Evolutionary conservation across 2,113 vertebrate species (phyloP).

Genomic region (Cacatua alba): DNA sequence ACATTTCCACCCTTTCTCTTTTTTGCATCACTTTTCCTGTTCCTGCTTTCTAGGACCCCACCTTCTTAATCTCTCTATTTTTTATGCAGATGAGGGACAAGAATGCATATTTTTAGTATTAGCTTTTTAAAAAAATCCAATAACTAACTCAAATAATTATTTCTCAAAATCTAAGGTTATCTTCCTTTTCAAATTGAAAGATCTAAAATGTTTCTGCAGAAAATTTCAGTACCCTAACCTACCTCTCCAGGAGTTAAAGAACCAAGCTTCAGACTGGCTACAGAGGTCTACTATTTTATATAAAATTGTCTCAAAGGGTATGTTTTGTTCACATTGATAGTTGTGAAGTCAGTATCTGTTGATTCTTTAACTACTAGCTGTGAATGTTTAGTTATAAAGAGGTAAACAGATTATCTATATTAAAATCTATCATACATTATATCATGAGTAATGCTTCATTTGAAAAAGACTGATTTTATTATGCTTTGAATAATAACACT

Average conservation of each 20-base stretch:
- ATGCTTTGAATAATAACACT: background rate
- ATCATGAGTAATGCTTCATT: background rate
- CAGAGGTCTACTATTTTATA: background rate
- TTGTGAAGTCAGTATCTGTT: background rate
- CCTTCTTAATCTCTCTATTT: background rate
- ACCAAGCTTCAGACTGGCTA: fast-evolving
- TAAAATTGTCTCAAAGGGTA: background rate
- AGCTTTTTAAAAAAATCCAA: background rate
- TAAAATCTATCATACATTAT: background rate
- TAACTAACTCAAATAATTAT: background rate
- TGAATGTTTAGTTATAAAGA: background rate
- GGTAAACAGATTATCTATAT: background rate
- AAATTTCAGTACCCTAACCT: background rate
- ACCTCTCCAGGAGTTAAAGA: background rate
- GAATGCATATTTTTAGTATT: background rate
- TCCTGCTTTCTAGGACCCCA: background rate
- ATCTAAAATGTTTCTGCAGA: background rate
- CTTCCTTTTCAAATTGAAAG: background rate
- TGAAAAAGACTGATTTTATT: background rate
- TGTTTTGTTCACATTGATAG: background rate
- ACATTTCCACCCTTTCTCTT: background rate
- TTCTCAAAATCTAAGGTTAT: background rate
- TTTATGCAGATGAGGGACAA: background rate
- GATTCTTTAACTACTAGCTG: background rate
- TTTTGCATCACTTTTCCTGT: background rate